phyloP scores from a whole-genome alignment of 2,888 invertebrate species.

The Apamea crenata region DNA sequence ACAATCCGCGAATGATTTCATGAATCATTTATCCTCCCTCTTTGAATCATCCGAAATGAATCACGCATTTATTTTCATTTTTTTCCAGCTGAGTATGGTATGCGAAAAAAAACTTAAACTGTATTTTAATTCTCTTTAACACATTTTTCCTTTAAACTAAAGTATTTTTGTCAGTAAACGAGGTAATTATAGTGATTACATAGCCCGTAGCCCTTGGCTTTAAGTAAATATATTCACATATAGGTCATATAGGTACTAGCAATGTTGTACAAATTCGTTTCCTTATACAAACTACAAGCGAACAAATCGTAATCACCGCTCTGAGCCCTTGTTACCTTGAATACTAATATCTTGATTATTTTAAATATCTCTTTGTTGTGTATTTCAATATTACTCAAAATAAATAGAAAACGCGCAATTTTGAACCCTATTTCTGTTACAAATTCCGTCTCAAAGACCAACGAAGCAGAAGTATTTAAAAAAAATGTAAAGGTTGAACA shows the following conservation, averaged over 20 bases:
- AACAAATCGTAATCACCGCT: conserved; percentile 61
- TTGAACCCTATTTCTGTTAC: background rate
- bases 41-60: conserved; percentile 53
- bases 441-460: background rate
- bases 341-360: conserved; percentile 80
- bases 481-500: background rate
- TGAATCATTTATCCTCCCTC: conserved; percentile 31
- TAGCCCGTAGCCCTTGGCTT: conserved; percentile 49
- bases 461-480: background rate
- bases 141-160: conserved; percentile 7
- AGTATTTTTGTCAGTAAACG: conserved; percentile 12
- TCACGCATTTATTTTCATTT: conserved; percentile 25
- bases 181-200: conserved; percentile 50
- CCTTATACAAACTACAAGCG: conserved; percentile 57
- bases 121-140: background rate
- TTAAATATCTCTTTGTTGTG: conserved; percentile 68
- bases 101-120: background rate
- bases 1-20: conserved; percentile 4
- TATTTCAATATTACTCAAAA: conserved; percentile 40
- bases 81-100: background rate
- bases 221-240: conserved; percentile 36
- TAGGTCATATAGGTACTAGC: conserved; percentile 17
- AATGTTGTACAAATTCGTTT: conserved; percentile 60
- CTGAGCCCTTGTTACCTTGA: conserved; percentile 80
- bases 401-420: background rate